Evolutionary conservation across 2,888 invertebrate genomes (phyloP).

Genomic region (Therioaphis trifolii): DNA sequence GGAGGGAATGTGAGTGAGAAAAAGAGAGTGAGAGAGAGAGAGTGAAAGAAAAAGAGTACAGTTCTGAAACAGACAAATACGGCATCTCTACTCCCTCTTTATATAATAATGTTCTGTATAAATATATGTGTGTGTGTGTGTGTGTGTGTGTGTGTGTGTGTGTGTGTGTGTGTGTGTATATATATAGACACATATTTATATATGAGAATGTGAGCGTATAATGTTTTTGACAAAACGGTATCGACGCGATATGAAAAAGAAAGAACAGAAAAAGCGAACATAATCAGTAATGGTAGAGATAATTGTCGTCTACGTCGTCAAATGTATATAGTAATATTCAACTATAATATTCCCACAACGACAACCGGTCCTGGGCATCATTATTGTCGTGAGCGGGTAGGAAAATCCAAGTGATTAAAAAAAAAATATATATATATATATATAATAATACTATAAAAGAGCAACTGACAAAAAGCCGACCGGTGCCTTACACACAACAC

Average conservation of each 20-base stretch:
- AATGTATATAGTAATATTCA: too few species aligned
- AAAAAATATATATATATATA: not conserved
- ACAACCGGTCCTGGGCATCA: constrained; percentile 34
- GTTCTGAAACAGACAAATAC: not conserved
- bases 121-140: too few species aligned
- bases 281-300: too few species aligned
- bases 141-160: too few species aligned
- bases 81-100: not conserved
- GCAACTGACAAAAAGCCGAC: not conserved
- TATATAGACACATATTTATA: not conserved
- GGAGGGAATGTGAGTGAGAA: not conserved
- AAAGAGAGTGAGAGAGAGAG: not conserved
- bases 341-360: not conserved
- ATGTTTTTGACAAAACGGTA: not conserved
- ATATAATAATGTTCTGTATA: not conserved
- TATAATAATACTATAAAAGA: not conserved
- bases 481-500: not conserved
- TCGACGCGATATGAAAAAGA: not conserved
- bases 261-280: not conserved
- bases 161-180: not conserved
- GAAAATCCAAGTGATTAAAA: constrained; percentile 29
- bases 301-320: too few species aligned
- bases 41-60: too few species aligned
- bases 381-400: not conserved
- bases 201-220: not conserved